Base-by-base conservation (phyloP, 2,113 vertebrate species). In the Paramisgurnus dabryanus region DNA sequence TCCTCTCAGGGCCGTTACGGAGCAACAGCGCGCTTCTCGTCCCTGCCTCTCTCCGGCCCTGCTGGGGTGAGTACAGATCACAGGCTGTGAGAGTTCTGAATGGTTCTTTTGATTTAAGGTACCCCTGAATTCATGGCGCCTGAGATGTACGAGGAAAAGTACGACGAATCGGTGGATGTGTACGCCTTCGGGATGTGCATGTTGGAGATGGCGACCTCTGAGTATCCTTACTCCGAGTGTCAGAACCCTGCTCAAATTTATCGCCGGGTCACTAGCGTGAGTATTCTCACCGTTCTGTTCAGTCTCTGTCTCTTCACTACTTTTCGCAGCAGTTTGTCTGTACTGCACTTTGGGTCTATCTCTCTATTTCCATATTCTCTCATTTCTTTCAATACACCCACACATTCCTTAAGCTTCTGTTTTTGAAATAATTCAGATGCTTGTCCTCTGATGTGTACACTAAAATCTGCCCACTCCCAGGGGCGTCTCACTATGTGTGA, bases 151-250 rank as follows among this genome's bases (percentile, higher is more conserved):
- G 98, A 99, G 88, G 98, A 99, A 94, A 99, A 99, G 92, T 99
- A 99, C 11, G 97, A 99, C 89, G 98, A 99, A 76, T 97, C 94
- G 17, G 98, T 99, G 86, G 97, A 99, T 60, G 98, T 99, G 17
- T 99, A 99, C 90, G 98, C 98, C 91, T 99, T 99, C 88, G 98
- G 98, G 84, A 99, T 99, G 98, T 99, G 98, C 87, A 99, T 99
- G 98, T 92, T 99, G 92, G 97, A 99, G 95, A 99, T 99, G 97
- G 98, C 97, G 80, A 99, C 98, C 1, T 99, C 97, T 27, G 98
- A 99, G 84, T 99, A 99, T 88, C 98, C 98, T 66, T 99, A 99
- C 91, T 98, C 97, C 10, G 97, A 99, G 90, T 99, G 98, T 91
- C 98, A 99, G 85, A 99, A 99, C 72, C 97, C 97, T 4, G 98